A percentile compares a stretch with the other conserved stretches of the same genome.
These are phyloP conservation scores for Minunthozetes semirufus DNA, from an alignment of 2,888 invertebrate species.

Conservation along the genomic window DNA sequence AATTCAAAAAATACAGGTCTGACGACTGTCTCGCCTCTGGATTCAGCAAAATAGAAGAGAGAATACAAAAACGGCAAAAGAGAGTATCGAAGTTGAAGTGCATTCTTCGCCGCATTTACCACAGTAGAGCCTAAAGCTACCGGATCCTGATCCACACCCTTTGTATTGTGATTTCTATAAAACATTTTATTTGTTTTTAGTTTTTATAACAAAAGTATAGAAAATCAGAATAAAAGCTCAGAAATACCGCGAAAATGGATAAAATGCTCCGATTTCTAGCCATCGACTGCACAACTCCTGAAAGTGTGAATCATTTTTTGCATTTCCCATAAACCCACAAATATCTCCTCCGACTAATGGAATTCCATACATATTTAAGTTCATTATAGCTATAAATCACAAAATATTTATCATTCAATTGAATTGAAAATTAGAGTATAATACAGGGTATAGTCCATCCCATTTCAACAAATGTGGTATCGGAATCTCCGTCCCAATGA, in stretches of 20 bases:
- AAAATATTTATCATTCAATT: conserved; percentile 50
- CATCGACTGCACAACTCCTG: conserved; percentile 55
- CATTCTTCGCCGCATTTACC: conserved; percentile 58
- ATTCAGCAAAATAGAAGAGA: conserved; percentile 65
- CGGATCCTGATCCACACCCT: conserved; percentile 62
- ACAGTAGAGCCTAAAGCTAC: conserved; percentile 65
- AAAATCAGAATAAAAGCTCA: too few species aligned
- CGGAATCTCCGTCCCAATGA: conserved; percentile 49
- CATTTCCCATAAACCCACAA: conserved; percentile 64
- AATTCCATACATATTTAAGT: conserved; percentile 52
- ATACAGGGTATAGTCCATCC: conserved; percentile 45
- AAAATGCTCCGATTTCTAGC: conserved; percentile 52
- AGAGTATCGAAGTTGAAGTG: conserved; percentile 61
- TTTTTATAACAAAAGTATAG: too few species aligned
- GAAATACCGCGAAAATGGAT: conserved; percentile 45
- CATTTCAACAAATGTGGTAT: conserved; percentile 46
- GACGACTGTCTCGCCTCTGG: conserved; percentile 65
- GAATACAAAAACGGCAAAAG: conserved; percentile 73
- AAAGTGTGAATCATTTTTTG: background rate
- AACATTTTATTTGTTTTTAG: too few species aligned
- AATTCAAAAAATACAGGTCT: conserved; percentile 59
- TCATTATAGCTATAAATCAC: conserved; percentile 47
- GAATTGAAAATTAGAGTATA: conserved; percentile 44
- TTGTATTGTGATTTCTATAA: conserved; percentile 64
- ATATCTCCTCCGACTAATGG: conserved; percentile 62